Evolutionary conservation across 2,113 vertebrate species (phyloP).

Genomic region (Smithornis capensis): DNA sequence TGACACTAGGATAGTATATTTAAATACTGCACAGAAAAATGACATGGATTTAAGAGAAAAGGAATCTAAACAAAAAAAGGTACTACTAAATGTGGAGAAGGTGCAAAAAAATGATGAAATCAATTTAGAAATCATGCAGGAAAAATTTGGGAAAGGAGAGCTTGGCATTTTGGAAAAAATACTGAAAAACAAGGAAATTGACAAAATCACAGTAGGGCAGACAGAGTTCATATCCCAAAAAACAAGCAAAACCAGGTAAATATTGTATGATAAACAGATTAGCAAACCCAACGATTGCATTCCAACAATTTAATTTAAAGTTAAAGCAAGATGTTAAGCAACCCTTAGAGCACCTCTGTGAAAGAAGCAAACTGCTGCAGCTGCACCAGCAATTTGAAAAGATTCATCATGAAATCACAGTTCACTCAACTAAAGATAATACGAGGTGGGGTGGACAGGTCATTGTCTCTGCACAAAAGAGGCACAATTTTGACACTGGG

Average conservation of each 20-base stretch:
- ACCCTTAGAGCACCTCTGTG: conserved; percentile 53
- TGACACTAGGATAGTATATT: background rate
- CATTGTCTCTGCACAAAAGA: background rate
- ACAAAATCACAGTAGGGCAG: background rate
- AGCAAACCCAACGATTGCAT: background rate
- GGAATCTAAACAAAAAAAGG: background rate
- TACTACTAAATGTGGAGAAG: background rate
- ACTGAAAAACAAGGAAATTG: background rate
- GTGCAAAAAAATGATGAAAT: background rate
- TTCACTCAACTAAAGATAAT: conserved; percentile 8
- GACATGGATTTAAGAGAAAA: background rate
- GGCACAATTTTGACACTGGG: conserved; percentile 40
- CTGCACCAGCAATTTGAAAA: conserved; percentile 63
- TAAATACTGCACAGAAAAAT: background rate
- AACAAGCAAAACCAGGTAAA: background rate
- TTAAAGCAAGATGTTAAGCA: conserved; percentile 14
- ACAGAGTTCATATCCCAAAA: background rate
- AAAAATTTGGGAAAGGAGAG: background rate
- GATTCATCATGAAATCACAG: background rate
- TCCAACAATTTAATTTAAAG: conserved; percentile 45
- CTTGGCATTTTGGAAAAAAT: background rate
- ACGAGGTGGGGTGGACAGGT: background rate
- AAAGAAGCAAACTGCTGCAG: conserved; percentile 66
- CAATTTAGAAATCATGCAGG: background rate
- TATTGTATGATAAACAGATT: background rate